These are phyloP conservation scores for Luperina testacea DNA, from an alignment of 2,888 invertebrate species.

Conservation along the genomic window DNA sequence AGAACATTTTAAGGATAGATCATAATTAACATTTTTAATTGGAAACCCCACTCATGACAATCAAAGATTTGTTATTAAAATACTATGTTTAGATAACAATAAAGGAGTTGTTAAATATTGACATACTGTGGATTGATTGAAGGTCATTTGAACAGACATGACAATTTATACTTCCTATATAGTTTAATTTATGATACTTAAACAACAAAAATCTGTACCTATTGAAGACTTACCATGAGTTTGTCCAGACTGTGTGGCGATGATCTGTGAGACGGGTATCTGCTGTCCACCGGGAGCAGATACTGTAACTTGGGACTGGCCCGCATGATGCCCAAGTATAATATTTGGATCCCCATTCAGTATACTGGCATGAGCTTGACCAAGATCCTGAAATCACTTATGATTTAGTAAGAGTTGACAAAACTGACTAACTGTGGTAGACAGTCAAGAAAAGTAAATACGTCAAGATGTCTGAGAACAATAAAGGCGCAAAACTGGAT, in stretches of 20 bases:
- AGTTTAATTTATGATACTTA: not conserved
- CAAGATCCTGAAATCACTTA: slow-evolving; percentile 82
- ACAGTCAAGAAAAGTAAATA: too few relatives aligned
- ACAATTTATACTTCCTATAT: slow-evolving; percentile 17
- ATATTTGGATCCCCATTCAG: slow-evolving; percentile 88
- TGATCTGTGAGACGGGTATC: slow-evolving; percentile 87
- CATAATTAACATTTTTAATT: slow-evolving; percentile 20
- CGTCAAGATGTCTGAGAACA: too few relatives aligned
- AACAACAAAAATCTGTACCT: not conserved
- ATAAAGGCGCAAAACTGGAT: too few relatives aligned
- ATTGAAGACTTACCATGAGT: slow-evolving; percentile 79
- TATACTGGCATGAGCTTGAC: slow-evolving; percentile 86
- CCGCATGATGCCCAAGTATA: slow-evolving; percentile 90
- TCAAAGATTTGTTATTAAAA: slow-evolving; percentile 26
- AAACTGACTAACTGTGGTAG: too few relatives aligned
- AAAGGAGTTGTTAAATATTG: slow-evolving; percentile 45
- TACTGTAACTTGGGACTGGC: slow-evolving; percentile 85
- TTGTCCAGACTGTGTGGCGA: slow-evolving; percentile 86
- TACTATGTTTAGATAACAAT: slow-evolving; percentile 43
- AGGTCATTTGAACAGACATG: slow-evolving; percentile 38
- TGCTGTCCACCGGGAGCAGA: slow-evolving; percentile 84
- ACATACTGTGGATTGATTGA: slow-evolving; percentile 42
- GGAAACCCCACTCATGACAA: slow-evolving; percentile 17
- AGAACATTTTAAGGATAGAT: too few relatives aligned
- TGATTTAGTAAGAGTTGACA: slow-evolving; percentile 12